These are phyloP conservation scores for Tenthredo scrophulariae DNA, from an alignment of 2,888 invertebrate genomes.

Conservation along the genomic window DNA sequence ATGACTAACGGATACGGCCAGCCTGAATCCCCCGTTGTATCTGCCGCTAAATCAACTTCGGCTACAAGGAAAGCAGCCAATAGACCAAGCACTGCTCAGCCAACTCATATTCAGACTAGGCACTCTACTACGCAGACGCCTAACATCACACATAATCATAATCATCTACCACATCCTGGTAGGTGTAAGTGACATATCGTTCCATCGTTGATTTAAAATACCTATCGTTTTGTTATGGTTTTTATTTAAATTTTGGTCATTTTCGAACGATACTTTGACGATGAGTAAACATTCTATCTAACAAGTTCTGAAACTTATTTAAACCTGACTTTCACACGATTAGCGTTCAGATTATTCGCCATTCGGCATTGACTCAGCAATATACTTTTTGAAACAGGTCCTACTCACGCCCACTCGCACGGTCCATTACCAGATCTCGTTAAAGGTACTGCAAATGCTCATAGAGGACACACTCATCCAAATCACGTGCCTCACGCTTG, in stretches of 20 bases:
- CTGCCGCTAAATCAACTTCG: conserved; percentile 38
- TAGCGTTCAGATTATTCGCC: neutral
- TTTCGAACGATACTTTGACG: conserved; percentile 29
- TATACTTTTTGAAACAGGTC: conserved; percentile 62
- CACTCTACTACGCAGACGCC: conserved; percentile 76
- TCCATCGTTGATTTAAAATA: conserved; percentile 50
- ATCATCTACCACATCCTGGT: conserved; percentile 67
- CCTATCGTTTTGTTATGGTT: conserved; percentile 20
- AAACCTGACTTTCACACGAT: conserved; percentile 33
- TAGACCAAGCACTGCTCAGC: conserved; percentile 64
- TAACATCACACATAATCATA: conserved; percentile 68
- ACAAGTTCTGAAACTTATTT: neutral
- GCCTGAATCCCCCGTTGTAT: conserved; percentile 58
- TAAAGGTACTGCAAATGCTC: conserved; percentile 65
- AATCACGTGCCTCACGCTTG: conserved; percentile 71
- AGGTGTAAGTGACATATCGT: conserved; percentile 63
- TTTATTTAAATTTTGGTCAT: neutral
- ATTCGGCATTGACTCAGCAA: neutral
- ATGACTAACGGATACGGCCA: conserved; percentile 60
- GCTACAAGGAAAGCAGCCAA: conserved; percentile 60
- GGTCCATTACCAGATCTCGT: conserved; percentile 66
- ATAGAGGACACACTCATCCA: conserved; percentile 70
- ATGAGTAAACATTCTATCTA: neutral
- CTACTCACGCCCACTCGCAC: conserved; percentile 70
- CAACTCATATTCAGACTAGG: conserved; percentile 71